phyloP scores from a whole-genome alignment of 2,113 vertebrate genomes.

The Trachemys scripta region DNA sequence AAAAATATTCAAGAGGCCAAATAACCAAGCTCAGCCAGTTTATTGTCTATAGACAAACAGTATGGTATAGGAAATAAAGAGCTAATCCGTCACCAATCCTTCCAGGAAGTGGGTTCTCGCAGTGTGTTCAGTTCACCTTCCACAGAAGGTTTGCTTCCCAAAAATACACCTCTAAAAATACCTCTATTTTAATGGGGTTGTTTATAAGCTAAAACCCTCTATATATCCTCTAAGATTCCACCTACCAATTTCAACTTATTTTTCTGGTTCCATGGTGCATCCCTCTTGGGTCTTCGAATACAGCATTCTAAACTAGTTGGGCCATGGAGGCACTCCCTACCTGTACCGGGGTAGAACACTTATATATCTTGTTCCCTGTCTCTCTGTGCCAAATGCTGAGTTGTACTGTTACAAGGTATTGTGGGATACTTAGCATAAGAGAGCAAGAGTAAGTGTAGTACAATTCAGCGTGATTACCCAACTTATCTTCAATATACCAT shows the following conservation, averaged over 20 bases:
- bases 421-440: background rate
- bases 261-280: background rate
- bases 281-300: background rate
- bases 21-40: background rate
- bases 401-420: background rate
- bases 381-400: background rate
- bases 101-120: background rate
- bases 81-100: background rate
- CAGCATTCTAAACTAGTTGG: background rate
- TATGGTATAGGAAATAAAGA: background rate
- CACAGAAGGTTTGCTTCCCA: background rate
- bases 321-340: background rate
- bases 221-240: background rate
- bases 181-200: background rate
- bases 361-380: background rate
- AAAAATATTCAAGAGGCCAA: background rate
- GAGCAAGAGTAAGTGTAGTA: background rate
- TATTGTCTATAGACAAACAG: background rate
- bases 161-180: background rate
- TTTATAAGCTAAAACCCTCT: background rate
- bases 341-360: background rate
- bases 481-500: background rate
- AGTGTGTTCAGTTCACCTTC: background rate
- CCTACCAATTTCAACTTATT: background rate
- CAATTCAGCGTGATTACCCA: background rate